These are phyloP conservation scores for Calephelis nemesis DNA, from an alignment of 1,140 invertebrate genomes.

Conservation along the genomic window DNA sequence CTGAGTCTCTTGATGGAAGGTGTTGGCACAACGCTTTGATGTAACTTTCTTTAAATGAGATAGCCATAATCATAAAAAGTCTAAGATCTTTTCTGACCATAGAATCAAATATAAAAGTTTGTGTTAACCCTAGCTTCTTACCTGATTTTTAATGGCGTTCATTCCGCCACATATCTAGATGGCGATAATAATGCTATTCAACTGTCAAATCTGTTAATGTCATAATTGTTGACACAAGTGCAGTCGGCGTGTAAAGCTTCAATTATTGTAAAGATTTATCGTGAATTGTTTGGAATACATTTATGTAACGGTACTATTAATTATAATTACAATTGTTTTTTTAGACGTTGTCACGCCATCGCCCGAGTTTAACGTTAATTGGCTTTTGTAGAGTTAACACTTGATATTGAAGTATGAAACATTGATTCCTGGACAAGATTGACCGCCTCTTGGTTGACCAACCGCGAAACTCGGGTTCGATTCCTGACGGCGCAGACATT, in stretches of 20 bases:
- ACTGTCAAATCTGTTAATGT: slow-evolving; percentile 18
- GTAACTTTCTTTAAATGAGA: too few species aligned
- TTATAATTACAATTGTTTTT: not conserved
- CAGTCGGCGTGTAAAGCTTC: slow-evolving; percentile 1
- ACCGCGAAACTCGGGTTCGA: too few species aligned
- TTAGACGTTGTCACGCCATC: not conserved
- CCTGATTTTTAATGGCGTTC: slow-evolving; percentile 17
- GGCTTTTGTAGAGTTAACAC: too few species aligned
- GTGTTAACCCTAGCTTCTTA: not conserved
- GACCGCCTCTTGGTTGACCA: too few species aligned
- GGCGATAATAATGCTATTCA: slow-evolving; percentile 20
- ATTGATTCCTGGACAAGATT: too few species aligned
- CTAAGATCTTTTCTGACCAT: too few species aligned
- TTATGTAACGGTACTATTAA: not conserved
- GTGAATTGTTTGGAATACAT: not conserved
- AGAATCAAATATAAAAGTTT: not conserved
- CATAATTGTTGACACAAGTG: slow-evolving; percentile 15
- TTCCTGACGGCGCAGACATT: too few species aligned
- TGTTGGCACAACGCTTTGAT: too few species aligned
- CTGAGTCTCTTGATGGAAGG: too few species aligned
- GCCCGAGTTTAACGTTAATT: not conserved
- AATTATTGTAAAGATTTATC: slow-evolving; percentile 8
- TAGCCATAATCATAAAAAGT: too few species aligned
- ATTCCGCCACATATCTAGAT: slow-evolving; percentile 8
- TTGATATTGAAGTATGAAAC: too few species aligned